Conservation (phyloP, 2,113 vertebrate species). For the Pseudois nayaur region DNA sequence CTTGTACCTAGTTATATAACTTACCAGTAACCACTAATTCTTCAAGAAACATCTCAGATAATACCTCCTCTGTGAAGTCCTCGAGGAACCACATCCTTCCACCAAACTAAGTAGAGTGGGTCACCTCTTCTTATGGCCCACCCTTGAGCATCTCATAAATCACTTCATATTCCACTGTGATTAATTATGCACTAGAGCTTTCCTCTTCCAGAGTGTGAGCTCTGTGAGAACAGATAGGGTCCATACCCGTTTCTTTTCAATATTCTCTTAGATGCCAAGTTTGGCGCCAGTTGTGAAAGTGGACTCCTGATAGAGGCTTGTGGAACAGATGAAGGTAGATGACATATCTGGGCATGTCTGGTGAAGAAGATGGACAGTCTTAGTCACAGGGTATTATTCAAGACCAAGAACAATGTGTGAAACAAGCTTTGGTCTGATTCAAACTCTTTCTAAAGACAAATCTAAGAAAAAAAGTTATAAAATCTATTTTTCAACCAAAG, state of each 20-base stretch:
- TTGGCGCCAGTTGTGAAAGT: neutral
- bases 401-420: neutral
- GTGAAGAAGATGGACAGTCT: neutral
- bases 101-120: neutral
- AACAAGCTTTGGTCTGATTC: neutral
- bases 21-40: neutral
- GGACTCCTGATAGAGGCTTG: neutral
- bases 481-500: neutral
- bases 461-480: neutral
- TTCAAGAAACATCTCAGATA: neutral
- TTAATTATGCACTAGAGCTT: too few relatives aligned
- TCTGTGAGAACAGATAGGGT: neutral
- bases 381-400: neutral
- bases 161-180: fast-evolving
- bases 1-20: neutral
- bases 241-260: neutral
- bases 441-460: neutral
- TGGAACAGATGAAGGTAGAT: neutral
- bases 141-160: neutral
- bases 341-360: neutral
- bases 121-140: neutral
- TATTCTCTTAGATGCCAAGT: neutral
- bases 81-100: neutral
- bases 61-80: neutral
- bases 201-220: neutral